These are phyloP conservation scores for Aphis craccivora DNA, from an alignment of 1,140 invertebrate species.

Conservation along the genomic window DNA sequence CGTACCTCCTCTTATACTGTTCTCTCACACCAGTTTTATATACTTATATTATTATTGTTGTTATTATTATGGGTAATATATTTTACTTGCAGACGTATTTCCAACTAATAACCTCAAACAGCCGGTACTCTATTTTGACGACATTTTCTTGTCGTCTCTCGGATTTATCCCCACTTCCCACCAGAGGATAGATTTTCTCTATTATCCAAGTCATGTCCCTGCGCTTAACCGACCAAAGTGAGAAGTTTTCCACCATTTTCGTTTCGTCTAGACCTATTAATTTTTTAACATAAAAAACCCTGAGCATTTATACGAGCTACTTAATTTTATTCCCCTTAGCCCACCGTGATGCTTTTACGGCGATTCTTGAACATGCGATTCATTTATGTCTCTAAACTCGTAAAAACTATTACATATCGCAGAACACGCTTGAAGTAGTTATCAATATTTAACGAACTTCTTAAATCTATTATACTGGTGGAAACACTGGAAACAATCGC, in stretches of 20 bases:
- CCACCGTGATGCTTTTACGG: neutral
- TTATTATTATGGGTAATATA: neutral
- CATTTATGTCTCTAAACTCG: neutral
- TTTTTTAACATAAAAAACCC: neutral
- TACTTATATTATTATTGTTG: neutral
- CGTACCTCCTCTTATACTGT: neutral
- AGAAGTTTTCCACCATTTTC: neutral
- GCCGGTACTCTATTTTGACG: neutral
- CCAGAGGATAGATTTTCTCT: neutral
- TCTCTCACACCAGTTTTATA: neutral
- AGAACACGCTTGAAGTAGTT: neutral
- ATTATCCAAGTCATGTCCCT: neutral
- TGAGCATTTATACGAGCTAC: neutral
- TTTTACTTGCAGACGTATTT: neutral
- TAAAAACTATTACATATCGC: neutral
- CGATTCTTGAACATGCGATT: neutral
- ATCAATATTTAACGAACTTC: conserved; percentile 31
- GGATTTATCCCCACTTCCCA: neutral
- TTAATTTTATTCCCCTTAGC: neutral
- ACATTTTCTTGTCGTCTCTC: neutral
- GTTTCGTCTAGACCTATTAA: neutral
- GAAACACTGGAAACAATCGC: neutral
- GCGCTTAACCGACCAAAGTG: neutral
- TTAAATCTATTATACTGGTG: neutral
- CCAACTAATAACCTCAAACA: neutral